Evolutionary conservation across 2,797 vertebrate species (phyloP).

Genomic region (Gastrophryne carolinensis): DNA sequence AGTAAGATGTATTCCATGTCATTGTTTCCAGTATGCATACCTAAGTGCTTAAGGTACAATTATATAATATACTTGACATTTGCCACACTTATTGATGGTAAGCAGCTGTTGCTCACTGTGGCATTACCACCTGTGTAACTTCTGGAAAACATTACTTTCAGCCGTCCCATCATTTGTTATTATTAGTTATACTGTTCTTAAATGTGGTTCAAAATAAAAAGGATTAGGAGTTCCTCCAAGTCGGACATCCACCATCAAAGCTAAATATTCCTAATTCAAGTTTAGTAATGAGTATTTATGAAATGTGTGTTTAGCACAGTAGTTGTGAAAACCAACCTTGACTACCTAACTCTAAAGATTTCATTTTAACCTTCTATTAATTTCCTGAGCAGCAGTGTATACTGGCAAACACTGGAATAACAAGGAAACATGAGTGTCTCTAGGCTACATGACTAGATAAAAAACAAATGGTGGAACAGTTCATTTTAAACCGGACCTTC

Average conservation of each 20-base stretch:
- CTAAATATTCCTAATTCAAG: too few species aligned
- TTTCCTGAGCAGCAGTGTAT: not conserved
- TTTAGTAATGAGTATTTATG: too few species aligned
- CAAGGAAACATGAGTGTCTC: too few species aligned
- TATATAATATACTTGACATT: not conserved
- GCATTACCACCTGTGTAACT: not conserved
- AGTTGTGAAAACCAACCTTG: too few species aligned
- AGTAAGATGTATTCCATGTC: not conserved
- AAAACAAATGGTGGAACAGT: too few species aligned
- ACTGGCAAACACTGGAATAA: too few species aligned
- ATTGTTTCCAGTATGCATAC: not conserved
- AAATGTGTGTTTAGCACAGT: too few species aligned
- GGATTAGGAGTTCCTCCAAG: not conserved
- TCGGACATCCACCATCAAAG: not conserved
- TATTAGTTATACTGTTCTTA: not conserved
- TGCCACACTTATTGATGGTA: not conserved
- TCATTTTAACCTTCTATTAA: not conserved
- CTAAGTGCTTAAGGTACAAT: not conserved
- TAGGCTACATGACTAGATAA: too few species aligned
- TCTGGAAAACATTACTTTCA: not conserved
- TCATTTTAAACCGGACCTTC: too few species aligned
- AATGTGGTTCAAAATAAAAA: not conserved
- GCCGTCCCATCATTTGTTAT: too few species aligned
- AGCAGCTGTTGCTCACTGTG: slow-evolving; percentile 5
- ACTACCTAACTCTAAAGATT: not conserved